Percentiles rank a stretch among this genome's conserved stretches.
These are phyloP conservation scores for Anthopleura sola DNA, from an alignment of 64 coral and sea anemone species.

Conservation along the genomic window DNA sequence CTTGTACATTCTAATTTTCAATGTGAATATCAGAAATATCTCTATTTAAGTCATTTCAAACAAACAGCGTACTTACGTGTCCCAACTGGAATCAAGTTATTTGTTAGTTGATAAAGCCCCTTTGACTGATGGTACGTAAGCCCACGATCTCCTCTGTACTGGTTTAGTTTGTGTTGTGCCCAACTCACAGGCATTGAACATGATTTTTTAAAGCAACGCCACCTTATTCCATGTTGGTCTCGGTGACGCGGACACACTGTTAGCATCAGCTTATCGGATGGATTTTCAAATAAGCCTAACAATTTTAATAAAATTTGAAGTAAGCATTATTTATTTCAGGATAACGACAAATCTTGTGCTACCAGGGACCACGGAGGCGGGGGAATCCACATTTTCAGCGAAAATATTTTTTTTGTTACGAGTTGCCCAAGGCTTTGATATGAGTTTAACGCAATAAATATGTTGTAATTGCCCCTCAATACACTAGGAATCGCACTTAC, in stretches of 20 bases:
- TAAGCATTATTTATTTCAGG: background rate
- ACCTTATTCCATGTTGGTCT: conserved; percentile 43
- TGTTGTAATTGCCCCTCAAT: too few species aligned
- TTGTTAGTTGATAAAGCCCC: conserved; percentile 17
- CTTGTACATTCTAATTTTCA: too few species aligned
- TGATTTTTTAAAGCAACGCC: conserved; percentile 31
- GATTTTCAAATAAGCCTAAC: background rate
- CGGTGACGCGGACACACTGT: conserved; percentile 56
- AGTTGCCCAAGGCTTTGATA: too few species aligned
- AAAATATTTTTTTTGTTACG: too few species aligned
- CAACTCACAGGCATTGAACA: conserved; percentile 44
- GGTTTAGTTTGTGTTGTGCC: conserved; percentile 25
- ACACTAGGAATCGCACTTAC: too few species aligned
- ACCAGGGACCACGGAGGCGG: too few species aligned
- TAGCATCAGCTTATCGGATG: conserved; percentile 9
- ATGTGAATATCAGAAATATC: too few species aligned
- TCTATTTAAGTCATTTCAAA: too few species aligned
- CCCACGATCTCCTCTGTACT: conserved; percentile 27
- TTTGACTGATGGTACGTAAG: conserved; percentile 28
- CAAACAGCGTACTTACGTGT: conserved; percentile 60
- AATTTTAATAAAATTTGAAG: background rate
- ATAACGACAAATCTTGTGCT: background rate
- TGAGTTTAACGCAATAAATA: too few species aligned
- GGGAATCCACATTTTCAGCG: too few species aligned
- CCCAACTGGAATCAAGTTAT: conserved; percentile 43